A percentile compares a stretch with the other conserved stretches of the same genome.
These are phyloP conservation scores for Phaethon lepturus DNA, from an alignment of 2,113 vertebrate species.

Conservation along the genomic window DNA sequence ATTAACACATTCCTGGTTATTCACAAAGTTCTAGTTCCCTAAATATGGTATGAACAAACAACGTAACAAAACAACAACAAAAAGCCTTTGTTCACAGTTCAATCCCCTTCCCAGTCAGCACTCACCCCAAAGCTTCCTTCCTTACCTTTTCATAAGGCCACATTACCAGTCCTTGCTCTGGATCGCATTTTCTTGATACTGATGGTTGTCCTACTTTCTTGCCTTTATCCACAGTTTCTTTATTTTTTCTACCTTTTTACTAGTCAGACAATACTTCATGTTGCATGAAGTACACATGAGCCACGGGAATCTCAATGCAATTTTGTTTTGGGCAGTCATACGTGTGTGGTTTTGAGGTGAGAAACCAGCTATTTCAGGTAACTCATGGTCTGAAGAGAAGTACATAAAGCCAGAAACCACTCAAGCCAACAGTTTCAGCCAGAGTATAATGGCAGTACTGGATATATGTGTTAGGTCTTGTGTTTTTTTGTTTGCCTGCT, in stretches of 20 bases:
- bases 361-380: background rate
- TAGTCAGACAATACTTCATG: background rate
- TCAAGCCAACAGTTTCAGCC: background rate
- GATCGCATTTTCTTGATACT: background rate
- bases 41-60: background rate
- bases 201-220: background rate
- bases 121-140: background rate
- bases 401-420: background rate
- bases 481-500: background rate
- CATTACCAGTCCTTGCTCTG: background rate
- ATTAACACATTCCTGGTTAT: background rate
- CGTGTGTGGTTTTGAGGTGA: background rate
- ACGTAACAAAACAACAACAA: background rate
- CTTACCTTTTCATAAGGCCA: background rate
- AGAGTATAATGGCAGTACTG: background rate
- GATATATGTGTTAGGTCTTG: fast-evolving
- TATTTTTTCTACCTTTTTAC: background rate
- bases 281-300: background rate
- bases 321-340: background rate
- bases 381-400: background rate
- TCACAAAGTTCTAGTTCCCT: background rate
- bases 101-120: background rate
- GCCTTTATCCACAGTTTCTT: background rate
- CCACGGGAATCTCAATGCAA: background rate
- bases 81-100: background rate